Evolutionary conservation across 2,113 vertebrate species (phyloP).

Genomic region (Percopsis transmontana): DNA sequence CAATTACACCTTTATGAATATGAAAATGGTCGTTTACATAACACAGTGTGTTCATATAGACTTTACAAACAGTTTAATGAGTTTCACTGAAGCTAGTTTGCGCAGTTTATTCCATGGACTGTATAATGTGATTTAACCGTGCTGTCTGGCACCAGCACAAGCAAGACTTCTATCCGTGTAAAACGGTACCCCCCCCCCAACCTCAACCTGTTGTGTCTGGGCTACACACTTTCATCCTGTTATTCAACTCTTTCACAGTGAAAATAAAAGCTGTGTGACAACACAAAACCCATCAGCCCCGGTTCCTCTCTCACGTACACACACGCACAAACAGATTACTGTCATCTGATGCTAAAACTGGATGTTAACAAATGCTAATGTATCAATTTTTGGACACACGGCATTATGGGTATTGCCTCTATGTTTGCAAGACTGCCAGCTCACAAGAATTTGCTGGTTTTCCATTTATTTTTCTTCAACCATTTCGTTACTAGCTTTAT

Average conservation of each 20-base stretch:
- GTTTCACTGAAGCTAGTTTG: conserved; percentile 15
- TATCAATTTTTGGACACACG: not conserved
- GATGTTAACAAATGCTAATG: not conserved
- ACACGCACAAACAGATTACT: not conserved
- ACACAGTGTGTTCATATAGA: conserved; percentile 47
- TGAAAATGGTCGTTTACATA: conserved; percentile 43
- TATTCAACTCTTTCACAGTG: conserved; percentile 24
- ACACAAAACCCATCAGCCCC: not conserved
- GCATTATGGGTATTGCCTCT: not conserved
- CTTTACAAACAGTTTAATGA: conserved; percentile 42
- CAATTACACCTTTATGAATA: no score
- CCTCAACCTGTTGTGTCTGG: conserved; percentile 20
- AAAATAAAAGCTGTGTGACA: conserved; percentile 31
- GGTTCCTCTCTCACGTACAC: not conserved
- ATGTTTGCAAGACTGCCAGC: not conserved
- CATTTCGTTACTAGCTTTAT: no score
- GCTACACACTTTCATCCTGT: conserved; percentile 21
- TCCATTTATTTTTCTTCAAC: no score
- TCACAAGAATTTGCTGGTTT: not conserved
- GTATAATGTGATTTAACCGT: conserved; percentile 28
- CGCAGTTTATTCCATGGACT: conserved; percentile 6
- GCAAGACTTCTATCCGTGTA: conserved; percentile 28
- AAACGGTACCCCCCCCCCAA: conserved; percentile 17
- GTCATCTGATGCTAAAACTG: not conserved
- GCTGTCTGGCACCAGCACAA: conserved; percentile 11